Evolutionary conservation across 2,888 invertebrate genomes (phyloP), one percentile per base, ranked within the genome.

Genomic region (Thelaira solivaga): DNA sequence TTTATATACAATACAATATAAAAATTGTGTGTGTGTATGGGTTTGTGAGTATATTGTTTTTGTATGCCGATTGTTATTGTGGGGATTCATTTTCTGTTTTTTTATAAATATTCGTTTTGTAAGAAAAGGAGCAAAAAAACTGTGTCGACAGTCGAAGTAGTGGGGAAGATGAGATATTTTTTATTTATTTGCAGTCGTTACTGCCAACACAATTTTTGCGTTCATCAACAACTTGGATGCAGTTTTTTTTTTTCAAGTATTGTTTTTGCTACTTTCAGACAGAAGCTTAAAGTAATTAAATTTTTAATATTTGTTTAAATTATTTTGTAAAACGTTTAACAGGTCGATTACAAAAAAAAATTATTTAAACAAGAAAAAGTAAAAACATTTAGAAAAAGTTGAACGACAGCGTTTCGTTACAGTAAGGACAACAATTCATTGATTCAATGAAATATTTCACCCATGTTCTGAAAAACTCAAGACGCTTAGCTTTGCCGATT

Each of bases 201-300:
- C 57, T 74, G 73, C 73, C 73, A 74, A 59, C 65, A 65, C 41
- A 74, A 74, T 74, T 74, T 67, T n/a, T 20, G 43, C 59, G 51
- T 49, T 74, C 65, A 74, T 74, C 73, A 74, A 67, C 73, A 74
- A 74, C 65, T 59, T 8, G 31, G 26, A 20, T 51, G 59, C 13
- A 43, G 39, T 31, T n/a, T 1, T 7, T 24, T 47, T 71, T 53
- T 59, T 45, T n/a, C 29, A 24, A 57, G 22, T 16, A 31, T 29
- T 43, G 4, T 29, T 7, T 53, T 24, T 57, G 11, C 20, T 59
- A 8, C 4, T 24, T 11, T 4, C 5, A 6, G 2, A 7, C 41
- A 59, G 47, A 22, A 7, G 8, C 2, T 55, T 64, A 7, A 49
- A 55, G 4, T 55, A 34, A 20, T 24, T 6, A 22, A 39, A 49